phyloP scores from a whole-genome alignment of 2,888 invertebrate species.

The Falcaria lacertinaria region DNA sequence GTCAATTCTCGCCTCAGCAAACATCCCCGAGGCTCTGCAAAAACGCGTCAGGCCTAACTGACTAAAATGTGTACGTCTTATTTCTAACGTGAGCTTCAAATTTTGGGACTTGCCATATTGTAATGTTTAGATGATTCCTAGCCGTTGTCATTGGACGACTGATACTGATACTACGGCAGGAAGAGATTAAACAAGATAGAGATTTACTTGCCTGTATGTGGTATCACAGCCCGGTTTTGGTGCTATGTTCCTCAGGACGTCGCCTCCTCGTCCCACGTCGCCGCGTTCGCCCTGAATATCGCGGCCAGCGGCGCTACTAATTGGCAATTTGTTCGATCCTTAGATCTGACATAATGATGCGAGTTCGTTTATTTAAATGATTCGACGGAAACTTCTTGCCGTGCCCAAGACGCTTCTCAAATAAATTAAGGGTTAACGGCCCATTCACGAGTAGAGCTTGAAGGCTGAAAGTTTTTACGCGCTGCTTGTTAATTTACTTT shows the following conservation, averaged over 20 bases:
- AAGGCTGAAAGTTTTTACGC: conserved; percentile 32
- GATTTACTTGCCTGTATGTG: too few species aligned
- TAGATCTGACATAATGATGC: conserved; percentile 77
- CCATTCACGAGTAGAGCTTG: conserved; percentile 32
- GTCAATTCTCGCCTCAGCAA: too few species aligned
- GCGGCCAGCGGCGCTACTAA: conserved; percentile 60
- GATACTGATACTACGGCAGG: too few species aligned
- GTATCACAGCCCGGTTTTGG: conserved; percentile 2
- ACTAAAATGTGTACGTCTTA: too few species aligned
- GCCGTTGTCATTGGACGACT: too few species aligned
- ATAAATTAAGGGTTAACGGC: conserved; percentile 49
- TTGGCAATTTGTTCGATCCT: conserved; percentile 79
- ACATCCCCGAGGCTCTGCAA: too few species aligned
- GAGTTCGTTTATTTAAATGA: conserved; percentile 79
- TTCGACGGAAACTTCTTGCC: conserved; percentile 69
- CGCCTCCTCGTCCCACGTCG: conserved; percentile 27
- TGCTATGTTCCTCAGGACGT: conserved; percentile 12
- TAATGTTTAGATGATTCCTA: too few species aligned
- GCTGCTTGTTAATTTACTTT: conserved; percentile 25
- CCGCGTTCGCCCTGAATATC: conserved; percentile 32
- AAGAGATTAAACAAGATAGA: too few species aligned
- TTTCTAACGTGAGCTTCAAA: too few species aligned
- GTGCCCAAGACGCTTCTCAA: conserved; percentile 29
- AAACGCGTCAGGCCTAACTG: too few species aligned
- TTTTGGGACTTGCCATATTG: too few species aligned